These are phyloP conservation scores for Strix aluco DNA, from an alignment of 2,113 vertebrate species.

Conservation along the genomic window DNA sequence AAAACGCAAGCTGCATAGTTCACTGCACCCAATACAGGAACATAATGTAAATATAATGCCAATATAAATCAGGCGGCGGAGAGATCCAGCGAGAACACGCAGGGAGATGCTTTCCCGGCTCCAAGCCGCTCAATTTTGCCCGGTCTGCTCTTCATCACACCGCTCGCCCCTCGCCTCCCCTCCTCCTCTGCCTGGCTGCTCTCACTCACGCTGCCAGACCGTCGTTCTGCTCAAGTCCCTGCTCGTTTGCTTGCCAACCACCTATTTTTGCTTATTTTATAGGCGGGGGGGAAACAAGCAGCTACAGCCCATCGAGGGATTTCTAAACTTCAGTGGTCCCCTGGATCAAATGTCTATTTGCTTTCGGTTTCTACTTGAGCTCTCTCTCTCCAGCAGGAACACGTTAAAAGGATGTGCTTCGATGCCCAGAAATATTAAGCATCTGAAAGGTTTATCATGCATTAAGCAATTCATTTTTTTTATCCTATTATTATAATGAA, in stretches of 20 bases:
- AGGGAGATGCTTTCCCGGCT: not conserved
- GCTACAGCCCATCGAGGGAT: not conserved
- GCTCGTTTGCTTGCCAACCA: not conserved
- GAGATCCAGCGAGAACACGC: not conserved
- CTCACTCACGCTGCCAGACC: not conserved
- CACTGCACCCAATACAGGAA: conserved; percentile 14
- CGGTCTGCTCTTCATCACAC: not conserved
- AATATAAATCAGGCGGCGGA: conserved; percentile 1
- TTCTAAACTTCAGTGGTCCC: conserved; percentile 57
- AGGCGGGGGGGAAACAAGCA: not conserved
- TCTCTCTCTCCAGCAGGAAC: conserved; percentile 55
- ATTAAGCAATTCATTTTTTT: conserved; percentile 48
- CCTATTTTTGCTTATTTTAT: not conserved
- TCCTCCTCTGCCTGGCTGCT: not conserved
- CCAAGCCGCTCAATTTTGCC: not conserved
- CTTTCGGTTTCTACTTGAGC: conserved; percentile 58
- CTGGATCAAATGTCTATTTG: conserved; percentile 56
- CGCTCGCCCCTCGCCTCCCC: not conserved
- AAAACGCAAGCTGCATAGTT: not conserved
- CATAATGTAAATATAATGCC: not conserved
- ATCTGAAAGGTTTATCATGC: conserved; percentile 55
- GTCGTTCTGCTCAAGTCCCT: not conserved
- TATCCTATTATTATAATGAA: conserved; percentile 37
- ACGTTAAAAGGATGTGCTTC: conserved; percentile 64
- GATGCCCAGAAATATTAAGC: conserved; percentile 63